phyloP scores from a whole-genome alignment of 2,888 invertebrate species.

The Eremobia ochroleuca region DNA sequence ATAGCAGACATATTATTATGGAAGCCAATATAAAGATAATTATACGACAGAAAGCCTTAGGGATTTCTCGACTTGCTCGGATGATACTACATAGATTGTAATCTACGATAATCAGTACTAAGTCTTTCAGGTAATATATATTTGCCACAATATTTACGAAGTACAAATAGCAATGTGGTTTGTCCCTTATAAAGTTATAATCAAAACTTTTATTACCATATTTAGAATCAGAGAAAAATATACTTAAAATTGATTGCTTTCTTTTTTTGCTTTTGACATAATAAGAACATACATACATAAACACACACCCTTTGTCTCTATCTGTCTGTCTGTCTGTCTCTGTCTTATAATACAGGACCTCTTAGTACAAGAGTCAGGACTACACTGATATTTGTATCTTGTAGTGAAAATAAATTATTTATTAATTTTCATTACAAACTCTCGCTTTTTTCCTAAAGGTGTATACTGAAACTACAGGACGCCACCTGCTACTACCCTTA shows the following conservation, averaged over 20 bases:
- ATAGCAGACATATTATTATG: slow-evolving; percentile 45
- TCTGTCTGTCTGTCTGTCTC: no score
- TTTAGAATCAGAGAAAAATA: neutral
- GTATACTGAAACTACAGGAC: neutral
- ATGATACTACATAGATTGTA: slow-evolving; percentile 49
- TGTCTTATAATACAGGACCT: no score
- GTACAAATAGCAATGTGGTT: neutral
- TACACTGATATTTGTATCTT: no score
- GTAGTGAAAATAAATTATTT: no score
- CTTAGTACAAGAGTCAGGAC: no score
- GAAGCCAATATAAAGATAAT: slow-evolving; percentile 57
- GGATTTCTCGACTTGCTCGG: slow-evolving; percentile 33
- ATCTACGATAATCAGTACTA: slow-evolving; percentile 33
- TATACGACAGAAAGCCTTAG: slow-evolving; percentile 52
- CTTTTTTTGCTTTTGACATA: neutral
- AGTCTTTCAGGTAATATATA: neutral
- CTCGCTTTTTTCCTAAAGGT: neutral
- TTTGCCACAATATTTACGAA: neutral
- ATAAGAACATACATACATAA: neutral
- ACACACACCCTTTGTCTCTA: no score
- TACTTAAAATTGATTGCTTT: neutral
- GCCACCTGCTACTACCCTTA: neutral
- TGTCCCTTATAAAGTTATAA: neutral
- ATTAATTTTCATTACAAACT: no score
- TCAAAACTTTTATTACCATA: neutral